Evolutionary conservation across 2,888 invertebrate genomes (phyloP).

Genomic region (Osedax fenrisi): DNA sequence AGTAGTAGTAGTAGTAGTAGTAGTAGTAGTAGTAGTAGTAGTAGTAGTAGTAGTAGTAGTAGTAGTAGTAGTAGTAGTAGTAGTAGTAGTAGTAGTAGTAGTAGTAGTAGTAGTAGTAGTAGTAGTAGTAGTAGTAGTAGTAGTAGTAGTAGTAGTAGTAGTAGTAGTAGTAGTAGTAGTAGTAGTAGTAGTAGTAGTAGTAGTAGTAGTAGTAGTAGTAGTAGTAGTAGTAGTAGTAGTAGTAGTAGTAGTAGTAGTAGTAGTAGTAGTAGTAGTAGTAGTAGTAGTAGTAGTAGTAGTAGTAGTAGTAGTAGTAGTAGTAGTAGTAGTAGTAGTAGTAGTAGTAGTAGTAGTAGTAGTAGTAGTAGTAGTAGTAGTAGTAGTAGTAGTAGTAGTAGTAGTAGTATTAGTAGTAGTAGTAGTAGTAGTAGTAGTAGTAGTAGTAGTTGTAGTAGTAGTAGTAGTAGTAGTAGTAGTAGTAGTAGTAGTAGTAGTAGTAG

Average conservation of each 20-base stretch:
- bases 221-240: neutral
- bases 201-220: conserved; percentile 1
- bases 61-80: no score
- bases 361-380: neutral
- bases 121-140: no score
- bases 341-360: neutral
- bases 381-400: conserved; percentile 9
- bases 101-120: no score
- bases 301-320: neutral
- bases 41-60: no score
- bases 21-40: no score
- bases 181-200: no score
- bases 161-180: no score
- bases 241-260: neutral
- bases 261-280: neutral
- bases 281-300: conserved; percentile 8
- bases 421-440: neutral
- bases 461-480: conserved; percentile 2
- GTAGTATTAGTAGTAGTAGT: no score
- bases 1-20: no score
- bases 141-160: no score
- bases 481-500: neutral
- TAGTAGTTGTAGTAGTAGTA: neutral
- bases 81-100: no score
- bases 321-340: neutral